Evolutionary conservation across 37 sponge, comb jelly and placozoan species (phyloP), one percentile per base, ranked within the genome.

Genomic region (Lycopodina hypogea): DNA sequence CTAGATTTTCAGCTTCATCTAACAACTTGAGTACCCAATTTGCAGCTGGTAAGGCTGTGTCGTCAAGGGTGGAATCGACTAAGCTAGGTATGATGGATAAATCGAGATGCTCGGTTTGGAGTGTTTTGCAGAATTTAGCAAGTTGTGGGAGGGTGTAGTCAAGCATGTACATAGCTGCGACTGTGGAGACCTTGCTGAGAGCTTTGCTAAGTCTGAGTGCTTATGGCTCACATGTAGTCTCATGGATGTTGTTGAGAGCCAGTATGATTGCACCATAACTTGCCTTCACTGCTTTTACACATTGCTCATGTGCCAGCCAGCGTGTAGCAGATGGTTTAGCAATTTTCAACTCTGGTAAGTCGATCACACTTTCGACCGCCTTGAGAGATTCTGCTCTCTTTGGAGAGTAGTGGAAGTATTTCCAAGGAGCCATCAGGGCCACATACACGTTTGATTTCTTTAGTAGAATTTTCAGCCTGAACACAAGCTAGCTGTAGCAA

Each of bases 281-380:
- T 33, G 57, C 79, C 55, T 88, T 88, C 68, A 88, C 89, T 45
- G 75, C 89, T 66, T 88, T 78, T 3, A 83, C 84, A 59, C 79
- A 88, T 32, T 81, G 41, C 64, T 89, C 90, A 58, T 89, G 85
- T 59, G 90, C 69, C 71, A 88, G 32, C 89, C 89, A 88, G 28
- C 84, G 75, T 53, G 83, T 88, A 39, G 78, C 83, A 58, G 89
- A 88, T 7, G 85, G 70, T 22, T 84, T 74, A 37, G 79, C 35
- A 4, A 89, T 80, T 67, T 89, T 89, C 42, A 89, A 68, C 55
- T 89, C 84, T 64, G 84, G 90, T 24, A 84, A 26, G 37, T 79
- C 62, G 59, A 84, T 76, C 1, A 89, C 77, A n/a, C 30, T 63
- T 48, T 84, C 81, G 14, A 84, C 56, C 52, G 74, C 66, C 35